Evolutionary conservation across 2,797 vertebrate genomes (phyloP).

Genomic region (Astyanax mexicanus): DNA sequence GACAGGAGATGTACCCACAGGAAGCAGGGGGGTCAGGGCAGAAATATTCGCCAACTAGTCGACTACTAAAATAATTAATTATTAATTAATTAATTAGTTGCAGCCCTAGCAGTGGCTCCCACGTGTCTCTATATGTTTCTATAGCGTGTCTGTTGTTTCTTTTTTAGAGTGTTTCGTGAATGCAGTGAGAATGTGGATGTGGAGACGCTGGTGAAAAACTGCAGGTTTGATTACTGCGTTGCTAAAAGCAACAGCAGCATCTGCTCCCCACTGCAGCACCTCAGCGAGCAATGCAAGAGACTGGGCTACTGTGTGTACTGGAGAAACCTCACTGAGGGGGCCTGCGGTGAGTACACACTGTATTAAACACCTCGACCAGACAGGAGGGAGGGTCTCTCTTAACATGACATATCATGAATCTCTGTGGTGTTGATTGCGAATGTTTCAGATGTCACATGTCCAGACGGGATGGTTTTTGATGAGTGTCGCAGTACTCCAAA

Average conservation of each 20-base stretch:
- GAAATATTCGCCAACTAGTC: too few species aligned
- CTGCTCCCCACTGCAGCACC: conserved; percentile 68
- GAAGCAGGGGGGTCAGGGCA: too few species aligned
- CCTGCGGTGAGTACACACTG: conserved; percentile 65
- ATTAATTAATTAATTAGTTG: too few species aligned
- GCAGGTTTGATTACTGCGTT: conserved; percentile 67
- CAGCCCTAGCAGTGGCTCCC: too few species aligned
- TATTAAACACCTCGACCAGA: background rate
- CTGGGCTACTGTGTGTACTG: conserved; percentile 69
- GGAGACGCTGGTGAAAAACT: conserved; percentile 54
- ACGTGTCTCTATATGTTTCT: too few species aligned
- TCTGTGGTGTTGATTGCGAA: background rate
- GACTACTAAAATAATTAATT: too few species aligned
- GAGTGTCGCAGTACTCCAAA: conserved; percentile 63
- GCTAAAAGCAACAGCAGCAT: background rate
- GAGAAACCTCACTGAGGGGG: conserved; percentile 70
- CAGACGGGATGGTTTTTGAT: conserved; percentile 62
- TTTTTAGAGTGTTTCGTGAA: conserved; percentile 71
- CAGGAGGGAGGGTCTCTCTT: background rate
- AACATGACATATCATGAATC: too few species aligned
- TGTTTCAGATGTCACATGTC: conserved; percentile 66
- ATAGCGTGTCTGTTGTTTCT: background rate
- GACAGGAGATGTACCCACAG: too few species aligned
- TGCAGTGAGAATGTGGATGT: conserved; percentile 64
- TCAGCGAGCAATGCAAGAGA: conserved; percentile 67